Evolutionary conservation across 2,113 vertebrate species (phyloP), one percentile per base, ranked within the genome.

Genomic region (Mastomys natalensis): DNA sequence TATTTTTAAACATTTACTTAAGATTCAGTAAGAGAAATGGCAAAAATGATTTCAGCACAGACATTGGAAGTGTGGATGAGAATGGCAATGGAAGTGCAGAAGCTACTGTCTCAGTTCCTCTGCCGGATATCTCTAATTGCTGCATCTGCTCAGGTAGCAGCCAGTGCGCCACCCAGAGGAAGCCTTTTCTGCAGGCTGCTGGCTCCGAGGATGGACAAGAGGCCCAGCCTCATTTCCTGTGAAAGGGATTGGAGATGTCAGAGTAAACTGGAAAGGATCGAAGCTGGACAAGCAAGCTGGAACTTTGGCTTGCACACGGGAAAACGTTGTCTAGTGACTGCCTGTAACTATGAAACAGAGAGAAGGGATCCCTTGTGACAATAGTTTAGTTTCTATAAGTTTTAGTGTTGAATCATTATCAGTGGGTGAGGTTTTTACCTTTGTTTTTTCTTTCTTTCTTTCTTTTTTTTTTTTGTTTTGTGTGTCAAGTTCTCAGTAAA

Each of bases 201-300:
- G 15, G 82, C 29, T 34, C 55, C 29, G 55, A 8, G 13, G 92
- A 77, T 2, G 55, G 34, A 22, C 29, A 40, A 64, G 66, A 94
- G 73, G 96, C 43, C 80, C 86, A 97, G 84, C 82, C 45, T 91
- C 93, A 95, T 96, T 97, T 97, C 98, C 95, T 97, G 22, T 53
- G 85, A 89, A 60, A 95, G 95, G 94, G 91, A 91, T 89, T 45
- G 73, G 89, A 74, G 60, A 93, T 70, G 94, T 97, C 81, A 89
- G 40, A 96, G 77, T 89, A 87, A 87, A 89, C 76, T 91, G 94
- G 68, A 91, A 95, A 96, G 90, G 90, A 86, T 60, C 37, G 95
- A 95, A 94, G 87, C 96, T 78, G 94, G 94, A 93, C 81, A 95
- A 92, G 81, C 91, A 73, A 73, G 58, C 77, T 87, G 94, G 81